Conservation (phyloP, 2,888 invertebrate genomes). For the Fissipunctia ypsillon region DNA sequence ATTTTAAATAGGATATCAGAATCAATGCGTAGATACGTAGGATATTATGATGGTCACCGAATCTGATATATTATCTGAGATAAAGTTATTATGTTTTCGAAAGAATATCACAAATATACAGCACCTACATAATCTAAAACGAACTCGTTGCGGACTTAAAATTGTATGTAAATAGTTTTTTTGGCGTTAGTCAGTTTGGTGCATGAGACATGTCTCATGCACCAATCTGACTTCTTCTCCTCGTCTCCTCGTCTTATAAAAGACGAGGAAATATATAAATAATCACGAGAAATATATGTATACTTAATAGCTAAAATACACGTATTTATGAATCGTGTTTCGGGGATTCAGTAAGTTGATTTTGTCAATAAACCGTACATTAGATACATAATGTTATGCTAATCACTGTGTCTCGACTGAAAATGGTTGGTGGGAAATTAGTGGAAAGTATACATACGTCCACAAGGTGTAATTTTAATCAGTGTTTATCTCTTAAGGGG, state of each 20-base stretch:
- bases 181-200: background rate
- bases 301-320: background rate
- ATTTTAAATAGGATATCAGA: slow-evolving; percentile 18
- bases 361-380: slow-evolving; percentile 16
- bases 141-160: background rate
- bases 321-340: slow-evolving; percentile 8
- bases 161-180: slow-evolving; percentile 12
- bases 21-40: background rate
- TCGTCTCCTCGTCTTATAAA: no score
- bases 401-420: background rate
- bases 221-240: no score
- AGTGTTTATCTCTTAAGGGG: no score
- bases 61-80: background rate
- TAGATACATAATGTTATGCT: slow-evolving; percentile 5
- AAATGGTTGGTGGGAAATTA: background rate
- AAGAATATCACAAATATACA: background rate
- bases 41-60: background rate
- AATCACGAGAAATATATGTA: background rate
- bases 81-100: background rate
- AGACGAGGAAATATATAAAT: slow-evolving; percentile 19
- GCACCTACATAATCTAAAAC: background rate
- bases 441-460: no score
- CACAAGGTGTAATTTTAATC: no score
- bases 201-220: no score
- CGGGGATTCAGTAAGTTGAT: background rate